phyloP scores from a whole-genome alignment of 2,888 invertebrate species.

The Drosophila meridiana region DNA sequence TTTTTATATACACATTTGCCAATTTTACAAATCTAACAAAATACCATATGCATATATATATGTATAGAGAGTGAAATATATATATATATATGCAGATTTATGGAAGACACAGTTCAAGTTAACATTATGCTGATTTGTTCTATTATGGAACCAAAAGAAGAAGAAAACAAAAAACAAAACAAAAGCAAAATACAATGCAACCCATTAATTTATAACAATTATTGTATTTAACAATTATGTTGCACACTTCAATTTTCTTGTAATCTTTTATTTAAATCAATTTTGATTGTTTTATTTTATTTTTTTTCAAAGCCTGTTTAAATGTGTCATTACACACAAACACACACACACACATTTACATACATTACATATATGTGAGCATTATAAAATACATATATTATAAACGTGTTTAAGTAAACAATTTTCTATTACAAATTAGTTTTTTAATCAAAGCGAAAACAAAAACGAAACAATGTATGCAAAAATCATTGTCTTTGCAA shows the following conservation, averaged over 20 bases:
- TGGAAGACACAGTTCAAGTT: constrained; percentile 82
- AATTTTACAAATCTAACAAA: constrained; percentile 39
- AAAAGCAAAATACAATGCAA: constrained; percentile 7
- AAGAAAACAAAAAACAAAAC: neutral
- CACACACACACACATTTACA: constrained; percentile 25
- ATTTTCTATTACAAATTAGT: constrained; percentile 64
- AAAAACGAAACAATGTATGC: neutral
- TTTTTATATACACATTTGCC: constrained; percentile 56
- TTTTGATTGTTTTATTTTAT: constrained; percentile 24
- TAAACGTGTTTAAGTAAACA: constrained; percentile 23
- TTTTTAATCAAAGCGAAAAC: constrained; percentile 31
- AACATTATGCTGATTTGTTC: constrained; percentile 80
- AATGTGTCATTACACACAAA: constrained; percentile 44
- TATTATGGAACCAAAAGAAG: constrained; percentile 24
- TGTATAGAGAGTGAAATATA: constrained; percentile 4
- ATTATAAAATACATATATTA: constrained; percentile 67
- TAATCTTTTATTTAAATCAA: constrained; percentile 11
- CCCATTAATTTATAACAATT: constrained; percentile 38
- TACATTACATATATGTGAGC: constrained; percentile 49
- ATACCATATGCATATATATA: constrained; percentile 31
- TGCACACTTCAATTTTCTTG: constrained; percentile 19
- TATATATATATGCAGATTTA: constrained; percentile 34
- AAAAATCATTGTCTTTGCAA: constrained; percentile 15
- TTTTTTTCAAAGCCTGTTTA: constrained; percentile 47
- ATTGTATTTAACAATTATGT: neutral